Conservation (phyloP, 1,140 invertebrate genomes). For the Musca vetustissima region DNA sequence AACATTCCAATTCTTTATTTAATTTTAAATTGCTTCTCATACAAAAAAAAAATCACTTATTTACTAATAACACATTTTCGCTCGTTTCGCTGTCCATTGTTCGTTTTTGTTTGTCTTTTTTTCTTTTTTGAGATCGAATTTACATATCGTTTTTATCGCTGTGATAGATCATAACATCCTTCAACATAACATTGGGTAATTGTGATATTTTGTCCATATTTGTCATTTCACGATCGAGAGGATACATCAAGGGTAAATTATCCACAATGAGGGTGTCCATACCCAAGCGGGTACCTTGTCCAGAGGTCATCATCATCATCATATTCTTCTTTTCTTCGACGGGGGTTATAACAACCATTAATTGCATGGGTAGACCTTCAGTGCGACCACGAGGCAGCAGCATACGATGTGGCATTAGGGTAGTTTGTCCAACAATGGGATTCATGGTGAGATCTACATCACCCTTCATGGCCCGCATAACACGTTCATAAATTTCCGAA, state of each 20-base stretch:
- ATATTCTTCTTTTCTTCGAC: conserved; percentile 27
- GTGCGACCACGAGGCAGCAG: conserved; percentile 59
- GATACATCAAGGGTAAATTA: conserved; percentile 49
- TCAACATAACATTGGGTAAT: conserved; percentile 44
- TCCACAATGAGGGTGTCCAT: conserved; percentile 27
- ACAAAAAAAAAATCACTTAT: too few relatives aligned
- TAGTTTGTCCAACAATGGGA: conserved; percentile 24
- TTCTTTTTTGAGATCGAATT: too few relatives aligned
- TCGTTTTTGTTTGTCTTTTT: too few relatives aligned
- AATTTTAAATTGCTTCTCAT: too few relatives aligned
- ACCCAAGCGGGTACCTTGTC: not conserved
- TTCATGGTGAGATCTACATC: conserved; percentile 33
- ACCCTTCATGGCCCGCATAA: conserved; percentile 52
- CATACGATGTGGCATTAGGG: conserved; percentile 51
- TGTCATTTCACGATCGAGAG: conserved; percentile 53
- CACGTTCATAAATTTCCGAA: conserved; percentile 47
- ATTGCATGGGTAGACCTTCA: conserved; percentile 57
- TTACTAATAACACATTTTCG: too few relatives aligned
- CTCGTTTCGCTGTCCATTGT: too few relatives aligned
- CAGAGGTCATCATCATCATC: not conserved
- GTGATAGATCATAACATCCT: conserved; percentile 50
- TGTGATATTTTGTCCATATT: conserved; percentile 39
- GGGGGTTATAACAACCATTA: conserved; percentile 57
- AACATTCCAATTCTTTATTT: too few relatives aligned
- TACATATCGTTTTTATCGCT: conserved; percentile 22